Percentiles rank a stretch among this genome's conserved stretches.
phyloP scores from a whole-genome alignment of 2,113 vertebrate genomes.

The Cryptomyrus ogoouensis region DNA sequence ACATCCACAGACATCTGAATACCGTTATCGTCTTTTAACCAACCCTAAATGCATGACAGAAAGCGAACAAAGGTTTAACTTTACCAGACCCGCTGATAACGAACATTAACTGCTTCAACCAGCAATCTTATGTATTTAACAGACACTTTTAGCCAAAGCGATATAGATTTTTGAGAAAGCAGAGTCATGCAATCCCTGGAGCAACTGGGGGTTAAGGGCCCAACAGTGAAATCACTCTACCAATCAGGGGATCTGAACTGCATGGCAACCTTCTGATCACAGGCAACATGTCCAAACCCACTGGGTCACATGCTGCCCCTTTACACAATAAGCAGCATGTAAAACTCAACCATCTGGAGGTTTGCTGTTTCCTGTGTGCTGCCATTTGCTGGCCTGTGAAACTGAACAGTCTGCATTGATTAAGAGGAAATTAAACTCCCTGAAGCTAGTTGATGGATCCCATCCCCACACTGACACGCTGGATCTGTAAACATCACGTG shows the following conservation, averaged over 20 bases:
- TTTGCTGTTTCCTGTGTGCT: not conserved
- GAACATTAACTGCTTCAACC: not conserved
- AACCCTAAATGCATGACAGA: not conserved
- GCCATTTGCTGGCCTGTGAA: not conserved
- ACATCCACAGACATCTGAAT: not conserved
- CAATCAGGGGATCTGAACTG: not conserved
- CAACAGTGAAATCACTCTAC: not conserved
- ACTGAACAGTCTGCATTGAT: not conserved
- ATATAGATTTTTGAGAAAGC: not conserved
- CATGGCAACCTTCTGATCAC: not conserved
- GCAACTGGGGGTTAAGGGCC: not conserved
- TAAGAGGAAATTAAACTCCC: not conserved
- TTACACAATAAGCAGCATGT: not conserved
- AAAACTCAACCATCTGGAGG: not conserved
- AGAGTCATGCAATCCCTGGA: not conserved
- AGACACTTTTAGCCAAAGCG: not conserved
- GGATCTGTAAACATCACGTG: not conserved
- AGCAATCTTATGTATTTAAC: not conserved
- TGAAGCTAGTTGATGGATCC: not conserved
- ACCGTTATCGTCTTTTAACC: not conserved
- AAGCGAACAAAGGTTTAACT: not conserved
- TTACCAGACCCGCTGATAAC: not conserved
- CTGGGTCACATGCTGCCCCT: not conserved
- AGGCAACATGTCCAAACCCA: not conserved
- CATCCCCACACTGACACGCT: not conserved